These are phyloP conservation scores for Scaptomyza pallida DNA, from an alignment of 1,140 invertebrate species.

Conservation along the genomic window DNA sequence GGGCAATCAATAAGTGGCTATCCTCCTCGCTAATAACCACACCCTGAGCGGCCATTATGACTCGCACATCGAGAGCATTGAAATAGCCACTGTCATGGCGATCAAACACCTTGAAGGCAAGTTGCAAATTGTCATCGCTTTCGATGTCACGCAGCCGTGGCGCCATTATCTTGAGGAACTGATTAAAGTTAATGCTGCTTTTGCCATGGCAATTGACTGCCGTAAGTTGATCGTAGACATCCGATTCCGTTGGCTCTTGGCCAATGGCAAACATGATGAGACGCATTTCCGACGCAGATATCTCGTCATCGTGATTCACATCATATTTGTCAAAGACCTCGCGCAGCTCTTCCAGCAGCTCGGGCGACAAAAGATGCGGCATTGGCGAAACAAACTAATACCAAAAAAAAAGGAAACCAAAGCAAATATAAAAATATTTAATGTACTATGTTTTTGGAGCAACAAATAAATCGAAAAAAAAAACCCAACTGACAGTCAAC, in stretches of 20 bases:
- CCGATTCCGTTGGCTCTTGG: conserved; percentile 47
- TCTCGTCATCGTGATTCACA: conserved; percentile 16
- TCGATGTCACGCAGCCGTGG: conserved; percentile 27
- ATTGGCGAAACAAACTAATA: neutral
- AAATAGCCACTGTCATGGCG: conserved; percentile 35
- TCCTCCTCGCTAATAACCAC: conserved; percentile 34
- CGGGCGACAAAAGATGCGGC: neutral
- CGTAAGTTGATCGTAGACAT: conserved; percentile 43
- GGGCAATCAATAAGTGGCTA: conserved; percentile 9
- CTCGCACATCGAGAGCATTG: conserved; percentile 32
- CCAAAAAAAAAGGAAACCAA: neutral
- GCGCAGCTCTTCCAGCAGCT: conserved; percentile 28
- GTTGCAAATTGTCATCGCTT: conserved; percentile 24
- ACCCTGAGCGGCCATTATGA: conserved; percentile 33
- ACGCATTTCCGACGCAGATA: conserved; percentile 23
- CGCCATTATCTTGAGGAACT: conserved; percentile 21
- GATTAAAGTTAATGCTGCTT: neutral
- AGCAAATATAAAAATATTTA: neutral
- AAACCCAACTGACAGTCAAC: conserved; percentile 66
- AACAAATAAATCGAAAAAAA: conserved; percentile 26
- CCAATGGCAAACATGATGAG: conserved; percentile 28
- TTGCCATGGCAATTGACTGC: neutral
- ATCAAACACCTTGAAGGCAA: conserved; percentile 36
- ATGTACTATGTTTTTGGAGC: conserved; percentile 5
- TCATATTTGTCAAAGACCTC: conserved; percentile 37